Evolutionary conservation across 2,888 invertebrate species (phyloP), one percentile per base, ranked within the genome.

Genomic region (Cyaniris semiargus): DNA sequence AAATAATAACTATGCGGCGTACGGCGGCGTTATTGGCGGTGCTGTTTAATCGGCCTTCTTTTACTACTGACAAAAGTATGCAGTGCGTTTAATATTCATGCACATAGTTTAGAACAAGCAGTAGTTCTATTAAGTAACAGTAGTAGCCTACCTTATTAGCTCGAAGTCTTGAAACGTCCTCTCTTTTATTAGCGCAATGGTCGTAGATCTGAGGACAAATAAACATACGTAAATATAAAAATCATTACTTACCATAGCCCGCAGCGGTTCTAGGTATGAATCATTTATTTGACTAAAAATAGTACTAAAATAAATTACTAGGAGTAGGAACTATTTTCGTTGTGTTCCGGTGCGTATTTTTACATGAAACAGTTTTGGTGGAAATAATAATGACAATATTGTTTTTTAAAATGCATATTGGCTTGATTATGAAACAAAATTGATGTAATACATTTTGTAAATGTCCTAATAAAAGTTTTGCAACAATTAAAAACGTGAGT

Each of bases 41-140:
- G 66, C 27, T 66, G 66, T 66, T 18, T 66, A 60, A 60, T 60
- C 23, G 66, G 27, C 66, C 66, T 27, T 66, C 66, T 31, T 66
- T 60, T 66, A 66, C 27, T 66, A 27, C 27, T 66, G 66, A 66
- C 27, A 66, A 66, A 66, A 66, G 27, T 66, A 66, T 31, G 13
- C 8, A 34, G 10, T 66, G 1, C 13, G 23, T 60, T 58, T 21
- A 21, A 23, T 23, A 60, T 60, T 60, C 60, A 21, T 60, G 23
- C 21, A 60, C 21, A 21, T 60, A 23, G 3, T 23, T 60, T 53
- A 18, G 5, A 53, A 53, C 18, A 53, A 53, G 18, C 53, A 53
- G 18, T 53, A 53, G 15, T 18, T 53, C 5, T 53, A 15, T 53
- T 53, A 5, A 18, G 6, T 53, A 53, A 53, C 5, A 18, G 5